phyloP scores from a whole-genome alignment of 2,797 vertebrate species.

The Fringilla coelebs region DNA sequence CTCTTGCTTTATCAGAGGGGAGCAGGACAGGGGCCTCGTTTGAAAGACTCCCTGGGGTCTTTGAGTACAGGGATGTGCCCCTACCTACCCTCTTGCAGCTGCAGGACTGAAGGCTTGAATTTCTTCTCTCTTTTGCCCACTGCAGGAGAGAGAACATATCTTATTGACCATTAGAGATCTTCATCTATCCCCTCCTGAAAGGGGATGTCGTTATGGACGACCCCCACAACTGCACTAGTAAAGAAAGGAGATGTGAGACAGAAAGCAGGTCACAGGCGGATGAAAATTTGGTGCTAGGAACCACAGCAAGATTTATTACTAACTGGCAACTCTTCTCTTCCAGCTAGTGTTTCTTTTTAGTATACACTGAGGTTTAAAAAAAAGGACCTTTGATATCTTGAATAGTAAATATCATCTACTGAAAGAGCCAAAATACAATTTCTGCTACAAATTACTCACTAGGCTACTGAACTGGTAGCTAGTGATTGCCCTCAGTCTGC shows the following conservation, averaged over 20 bases:
- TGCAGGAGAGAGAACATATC: background rate
- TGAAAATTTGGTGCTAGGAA: background rate
- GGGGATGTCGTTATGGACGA: background rate
- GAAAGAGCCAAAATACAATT: background rate
- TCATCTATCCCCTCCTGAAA: background rate
- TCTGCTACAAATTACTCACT: background rate
- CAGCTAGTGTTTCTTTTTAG: background rate
- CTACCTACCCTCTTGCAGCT: background rate
- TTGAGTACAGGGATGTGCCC: background rate
- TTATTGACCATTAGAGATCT: background rate
- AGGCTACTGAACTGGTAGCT: background rate
- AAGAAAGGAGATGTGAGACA: background rate
- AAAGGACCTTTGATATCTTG: background rate
- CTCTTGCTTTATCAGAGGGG: background rate
- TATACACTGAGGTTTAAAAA: accelerated
- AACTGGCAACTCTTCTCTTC: background rate
- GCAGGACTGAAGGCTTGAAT: background rate
- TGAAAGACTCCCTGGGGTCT: background rate
- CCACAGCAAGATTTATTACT: background rate
- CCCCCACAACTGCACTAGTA: background rate
- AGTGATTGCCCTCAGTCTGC: background rate
- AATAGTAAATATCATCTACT: background rate
- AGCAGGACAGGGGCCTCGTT: accelerated
- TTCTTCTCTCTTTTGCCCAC: background rate
- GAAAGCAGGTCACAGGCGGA: background rate